A percentile compares a stretch with the other conserved stretches of the same genome.
Evolutionary conservation across 2,888 invertebrate genomes (phyloP).

Genomic region (Drosophila picticornis): DNA sequence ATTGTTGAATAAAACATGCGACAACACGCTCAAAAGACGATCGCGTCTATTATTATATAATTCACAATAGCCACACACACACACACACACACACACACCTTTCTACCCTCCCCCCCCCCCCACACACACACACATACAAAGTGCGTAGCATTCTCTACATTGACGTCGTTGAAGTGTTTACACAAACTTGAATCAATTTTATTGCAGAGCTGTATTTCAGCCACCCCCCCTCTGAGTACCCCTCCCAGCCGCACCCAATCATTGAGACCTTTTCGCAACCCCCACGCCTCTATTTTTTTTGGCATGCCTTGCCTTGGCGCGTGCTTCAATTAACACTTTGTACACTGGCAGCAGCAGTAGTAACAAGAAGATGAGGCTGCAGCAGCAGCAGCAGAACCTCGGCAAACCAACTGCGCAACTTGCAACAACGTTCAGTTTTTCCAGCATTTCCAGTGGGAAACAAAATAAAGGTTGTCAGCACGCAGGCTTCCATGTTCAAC

Average conservation of each 20-base stretch:
- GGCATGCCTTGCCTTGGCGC: conserved; percentile 46
- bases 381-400: not conserved
- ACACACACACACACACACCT: conserved; percentile 20
- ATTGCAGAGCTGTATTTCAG: conserved; percentile 42
- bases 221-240: not conserved
- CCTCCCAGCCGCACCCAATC: not conserved
- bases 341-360: conserved; percentile 17
- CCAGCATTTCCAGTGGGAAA: conserved; percentile 18
- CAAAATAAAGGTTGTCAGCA: conserved; percentile 34
- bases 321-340: conserved; percentile 73
- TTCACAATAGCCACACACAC: conserved; percentile 25
- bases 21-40: conserved; percentile 9
- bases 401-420: conserved; percentile 29
- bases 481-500: conserved; percentile 49
- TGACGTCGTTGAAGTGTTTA: conserved; percentile 75
- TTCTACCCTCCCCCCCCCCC: not conserved
- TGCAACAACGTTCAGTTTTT: conserved; percentile 45
- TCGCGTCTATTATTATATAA: conserved; percentile 62
- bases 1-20: conserved; percentile 56
- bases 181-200: conserved; percentile 68
- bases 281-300: not conserved
- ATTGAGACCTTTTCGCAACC: conserved; percentile 1
- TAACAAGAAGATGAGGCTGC: not conserved
- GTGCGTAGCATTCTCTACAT: conserved; percentile 65
- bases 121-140: conserved; percentile 22